Percentiles rank a stretch among this genome's conserved stretches.
Conservation (phyloP, 2,888 invertebrate species). For the Oligia strigilis region DNA sequence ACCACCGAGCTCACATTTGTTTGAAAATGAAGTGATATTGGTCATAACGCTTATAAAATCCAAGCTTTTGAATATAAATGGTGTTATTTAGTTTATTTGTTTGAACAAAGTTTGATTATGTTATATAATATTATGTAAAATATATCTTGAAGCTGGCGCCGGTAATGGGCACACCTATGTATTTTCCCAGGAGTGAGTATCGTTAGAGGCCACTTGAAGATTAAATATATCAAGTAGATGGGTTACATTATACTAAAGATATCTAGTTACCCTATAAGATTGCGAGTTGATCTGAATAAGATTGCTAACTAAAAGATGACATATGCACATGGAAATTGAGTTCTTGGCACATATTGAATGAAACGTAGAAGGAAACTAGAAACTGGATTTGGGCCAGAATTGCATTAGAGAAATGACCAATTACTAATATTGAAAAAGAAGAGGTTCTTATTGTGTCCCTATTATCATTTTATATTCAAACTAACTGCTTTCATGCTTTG, state of each 20-base stretch:
- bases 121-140: slow-evolving; percentile 49
- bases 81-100: slow-evolving; percentile 44
- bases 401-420: slow-evolving; percentile 1
- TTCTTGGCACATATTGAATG: slow-evolving; percentile 25
- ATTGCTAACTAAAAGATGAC: slow-evolving; percentile 8
- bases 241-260: not conserved
- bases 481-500: not conserved
- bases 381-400: slow-evolving; percentile 21
- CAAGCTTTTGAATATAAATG: slow-evolving; percentile 53
- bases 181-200: slow-evolving; percentile 38
- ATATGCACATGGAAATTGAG: not conserved
- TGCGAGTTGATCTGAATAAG: not conserved
- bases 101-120: slow-evolving; percentile 41
- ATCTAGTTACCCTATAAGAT: not conserved
- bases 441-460: not conserved
- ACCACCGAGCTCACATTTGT: slow-evolving; percentile 56
- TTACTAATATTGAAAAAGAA: not conserved
- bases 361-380: slow-evolving; percentile 2
- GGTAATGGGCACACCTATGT: slow-evolving; percentile 29
- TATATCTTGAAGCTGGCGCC: slow-evolving; percentile 36
- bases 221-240: slow-evolving; percentile 21
- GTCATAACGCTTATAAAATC: slow-evolving; percentile 45
- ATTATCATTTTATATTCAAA: not conserved
- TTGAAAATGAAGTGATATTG: slow-evolving; percentile 48
- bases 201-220: slow-evolving; percentile 32